A percentile compares a stretch with the other conserved stretches of the same genome.
These are phyloP conservation scores for Aptenodytes forsteri DNA, from an alignment of 2,113 vertebrate species.

Conservation along the genomic window DNA sequence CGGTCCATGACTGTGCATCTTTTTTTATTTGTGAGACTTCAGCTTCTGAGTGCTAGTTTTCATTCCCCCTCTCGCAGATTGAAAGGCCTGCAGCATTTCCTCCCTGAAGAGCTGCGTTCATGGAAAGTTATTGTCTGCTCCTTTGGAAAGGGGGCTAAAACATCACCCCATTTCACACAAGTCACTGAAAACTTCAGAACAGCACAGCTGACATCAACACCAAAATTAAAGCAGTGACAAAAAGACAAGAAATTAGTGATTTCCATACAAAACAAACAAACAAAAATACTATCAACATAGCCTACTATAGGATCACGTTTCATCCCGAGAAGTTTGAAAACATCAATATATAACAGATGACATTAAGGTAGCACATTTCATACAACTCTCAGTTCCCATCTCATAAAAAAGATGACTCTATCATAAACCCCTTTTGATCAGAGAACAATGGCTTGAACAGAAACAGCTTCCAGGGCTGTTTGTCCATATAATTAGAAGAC, in stretches of 20 bases:
- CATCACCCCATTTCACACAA: background rate
- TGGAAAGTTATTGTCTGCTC: background rate
- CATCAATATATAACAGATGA: background rate
- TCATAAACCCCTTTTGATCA: slow-evolving; percentile 12
- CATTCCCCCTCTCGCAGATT: background rate
- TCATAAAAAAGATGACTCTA: background rate
- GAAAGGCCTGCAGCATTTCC: background rate
- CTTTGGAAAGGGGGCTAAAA: background rate
- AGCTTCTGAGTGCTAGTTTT: background rate
- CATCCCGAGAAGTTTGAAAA: background rate
- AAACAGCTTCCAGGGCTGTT: slow-evolving; percentile 13
- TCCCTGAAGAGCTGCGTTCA: background rate
- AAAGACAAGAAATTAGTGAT: background rate
- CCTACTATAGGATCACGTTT: background rate
- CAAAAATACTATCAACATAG: background rate
- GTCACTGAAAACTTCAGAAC: background rate
- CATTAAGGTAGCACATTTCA: background rate
- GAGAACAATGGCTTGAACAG: background rate
- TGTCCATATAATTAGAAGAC: slow-evolving; percentile 27
- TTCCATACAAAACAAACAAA: background rate
- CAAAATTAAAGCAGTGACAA: background rate
- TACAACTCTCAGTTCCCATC: background rate
- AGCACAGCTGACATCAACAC: background rate
- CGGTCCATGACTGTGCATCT: accelerated
- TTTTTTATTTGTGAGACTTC: background rate